A percentile compares a stretch with the other conserved stretches of the same genome.
phyloP scores from a whole-genome alignment of 2,113 vertebrate genomes.

The Pangasianodon hypophthalmus region DNA sequence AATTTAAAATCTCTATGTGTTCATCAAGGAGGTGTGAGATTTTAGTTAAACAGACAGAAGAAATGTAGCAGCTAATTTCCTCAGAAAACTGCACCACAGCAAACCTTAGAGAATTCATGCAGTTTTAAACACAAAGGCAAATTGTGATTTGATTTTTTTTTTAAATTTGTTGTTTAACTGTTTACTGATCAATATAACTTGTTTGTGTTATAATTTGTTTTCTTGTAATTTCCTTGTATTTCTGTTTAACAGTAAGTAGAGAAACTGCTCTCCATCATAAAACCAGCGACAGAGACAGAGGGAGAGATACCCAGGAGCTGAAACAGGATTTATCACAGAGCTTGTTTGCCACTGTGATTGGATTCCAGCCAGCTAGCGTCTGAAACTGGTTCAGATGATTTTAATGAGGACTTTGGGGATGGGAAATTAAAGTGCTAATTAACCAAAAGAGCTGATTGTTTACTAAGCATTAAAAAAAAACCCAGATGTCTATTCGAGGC shows the following conservation, averaged over 20 bases:
- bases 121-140: neutral
- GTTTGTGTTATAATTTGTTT: no score
- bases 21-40: no score
- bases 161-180: neutral
- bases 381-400: constrained; percentile 3
- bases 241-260: neutral
- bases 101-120: neutral
- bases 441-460: constrained; percentile 7
- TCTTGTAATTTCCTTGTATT: neutral
- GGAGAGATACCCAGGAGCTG: neutral
- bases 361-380: neutral
- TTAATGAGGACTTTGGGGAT: constrained; percentile 10
- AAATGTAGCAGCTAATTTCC: neutral
- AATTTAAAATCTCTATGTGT: no score
- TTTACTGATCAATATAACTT: neutral
- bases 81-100: neutral
- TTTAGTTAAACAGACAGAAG: neutral
- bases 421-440: constrained; percentile 11
- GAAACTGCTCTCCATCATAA: neutral
- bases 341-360: neutral
- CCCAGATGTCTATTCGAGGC: neutral
- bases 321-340: neutral
- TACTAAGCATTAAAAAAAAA: neutral
- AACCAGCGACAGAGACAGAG: neutral
- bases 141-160: neutral